Base-by-base conservation (phyloP, 2,888 invertebrate species). In the Temnothorax ravouxi region DNA sequence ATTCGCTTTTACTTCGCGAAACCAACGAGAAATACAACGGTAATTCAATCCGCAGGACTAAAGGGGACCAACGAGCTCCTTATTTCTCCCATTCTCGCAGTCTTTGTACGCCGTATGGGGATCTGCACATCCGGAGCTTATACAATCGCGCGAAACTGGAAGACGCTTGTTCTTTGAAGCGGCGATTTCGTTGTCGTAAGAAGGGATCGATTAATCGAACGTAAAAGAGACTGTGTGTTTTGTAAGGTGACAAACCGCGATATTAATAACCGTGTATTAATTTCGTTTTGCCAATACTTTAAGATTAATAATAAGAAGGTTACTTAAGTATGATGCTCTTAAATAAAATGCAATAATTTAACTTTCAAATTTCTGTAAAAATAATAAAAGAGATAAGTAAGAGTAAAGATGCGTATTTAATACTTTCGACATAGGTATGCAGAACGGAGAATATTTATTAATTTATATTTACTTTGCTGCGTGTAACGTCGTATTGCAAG, bases 41-140 rank as follows among this genome's bases (percentile, higher is more conserved):
- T 90, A 87, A 90, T 89, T 88, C 88, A 76, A 88, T 87, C 85
- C 80, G 34, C 21, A 72, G 76, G 59, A 80, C 61, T 47, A 56
- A 62, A 66, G 74, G 54, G 77, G 72, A 71, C 61, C 61, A 41
- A 21, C 75, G 25, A 29, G 18, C 34, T 21, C 47, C 9, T 62
- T 71, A n/a, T 72, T 75, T 76, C 77, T 83, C 34, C 52, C 59
- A 56, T 77, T 86, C 82, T 86, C 84, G 61, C 75, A 38, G 81
- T 84, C 84, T 84, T 84, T 82, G 76, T 67, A 50, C 72, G 25
- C 67, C 67, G 64, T 59, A 38, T 15, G 38, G 52, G 62, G 74
- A 80, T 84, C 81, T 81, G 59, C 76, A 59, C 61, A 50, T 44
- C 29, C 52, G 13, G 52, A 59, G 62, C 56, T 80, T 62, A 44